phyloP scores from a whole-genome alignment of 2,888 invertebrate genomes.

The Carterocephalus palaemon region DNA sequence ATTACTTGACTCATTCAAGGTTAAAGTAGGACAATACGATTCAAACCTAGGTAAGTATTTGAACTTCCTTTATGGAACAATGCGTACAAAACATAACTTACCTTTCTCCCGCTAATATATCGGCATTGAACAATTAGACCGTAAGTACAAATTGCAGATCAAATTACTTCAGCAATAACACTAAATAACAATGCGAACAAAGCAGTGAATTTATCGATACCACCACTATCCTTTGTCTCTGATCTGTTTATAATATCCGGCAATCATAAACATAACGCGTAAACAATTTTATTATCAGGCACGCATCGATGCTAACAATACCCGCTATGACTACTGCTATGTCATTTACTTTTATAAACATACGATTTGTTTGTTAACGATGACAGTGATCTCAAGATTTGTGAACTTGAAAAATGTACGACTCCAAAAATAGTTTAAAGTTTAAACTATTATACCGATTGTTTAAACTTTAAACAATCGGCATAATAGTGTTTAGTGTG shows the following conservation, averaged over 20 bases:
- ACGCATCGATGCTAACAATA: constrained; percentile 12
- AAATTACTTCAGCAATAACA: constrained; percentile 30
- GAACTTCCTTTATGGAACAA: no score
- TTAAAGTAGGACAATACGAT: constrained; percentile 21
- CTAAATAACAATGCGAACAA: constrained; percentile 28
- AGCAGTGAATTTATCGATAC: constrained; percentile 17
- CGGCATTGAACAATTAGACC: constrained; percentile 31
- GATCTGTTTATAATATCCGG: constrained; percentile 9
- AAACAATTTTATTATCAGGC: constrained; percentile 10
- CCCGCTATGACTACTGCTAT: not conserved
- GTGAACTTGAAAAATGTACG: no score
- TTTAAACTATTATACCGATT: no score
- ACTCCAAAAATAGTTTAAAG: no score
- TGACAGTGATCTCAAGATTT: no score
- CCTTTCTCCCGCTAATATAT: constrained; percentile 30
- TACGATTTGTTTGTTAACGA: no score
- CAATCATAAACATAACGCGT: constrained; percentile 13
- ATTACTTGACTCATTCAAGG: constrained; percentile 29
- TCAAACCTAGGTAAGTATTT: no score
- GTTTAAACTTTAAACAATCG: no score
- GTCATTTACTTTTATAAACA: not conserved
- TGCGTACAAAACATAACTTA: constrained; percentile 30
- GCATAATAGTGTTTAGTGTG: no score
- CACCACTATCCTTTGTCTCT: constrained; percentile 10
- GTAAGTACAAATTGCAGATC: constrained; percentile 29